Base-by-base conservation (phyloP, 2,888 invertebrate species). In the Athrips mouffetella region DNA sequence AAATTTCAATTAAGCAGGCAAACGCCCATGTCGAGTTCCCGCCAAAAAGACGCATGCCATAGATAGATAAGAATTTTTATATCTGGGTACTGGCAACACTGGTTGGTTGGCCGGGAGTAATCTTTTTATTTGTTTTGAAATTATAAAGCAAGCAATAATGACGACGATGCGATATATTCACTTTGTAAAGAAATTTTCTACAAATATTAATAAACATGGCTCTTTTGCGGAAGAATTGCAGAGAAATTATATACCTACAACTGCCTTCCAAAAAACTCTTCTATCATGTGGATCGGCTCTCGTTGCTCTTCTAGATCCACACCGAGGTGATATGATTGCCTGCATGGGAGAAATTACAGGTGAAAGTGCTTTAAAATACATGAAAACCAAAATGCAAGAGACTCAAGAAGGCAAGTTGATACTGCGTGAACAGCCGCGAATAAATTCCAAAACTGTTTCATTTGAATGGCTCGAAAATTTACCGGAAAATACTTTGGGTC, bases 311-410 rank as follows among this genome's bases (percentile, higher is more conserved):
- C 66, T 94, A 7, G 92, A 98, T 84, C 99, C 99, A 5, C 68
- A 78, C 49, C 87, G 95, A 53, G 94, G 92, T 13, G 98, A 99
- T 73, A 97, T 98, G 96, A 96, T 99, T 59, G 97, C 98, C 16
- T 95, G 96, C 57, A 90, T 98, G 60, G 98, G 97, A 1, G 98
- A 99, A 87, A 95, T 97, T 0, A 96, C 98, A 7, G 98, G 93
- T 2, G 86, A 89, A 55, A 73, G 72, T 39, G 94, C 97, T 2
- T 86, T 98, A 3, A 86, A 87, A 53, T 89, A 91, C 62, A 95
- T 98, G 82, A 88, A 91, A 46, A 74, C 88, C 33, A 91, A 91
- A 73, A 98, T 99, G 97, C 78, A 91, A 55, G 81, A 89, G 39
- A 93, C 93, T 48, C 75, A 90, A 1, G 96, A 97, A 81, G 98